Base-by-base conservation (phyloP, 2,113 vertebrate genomes). In the Tauraco erythrolophus region DNA sequence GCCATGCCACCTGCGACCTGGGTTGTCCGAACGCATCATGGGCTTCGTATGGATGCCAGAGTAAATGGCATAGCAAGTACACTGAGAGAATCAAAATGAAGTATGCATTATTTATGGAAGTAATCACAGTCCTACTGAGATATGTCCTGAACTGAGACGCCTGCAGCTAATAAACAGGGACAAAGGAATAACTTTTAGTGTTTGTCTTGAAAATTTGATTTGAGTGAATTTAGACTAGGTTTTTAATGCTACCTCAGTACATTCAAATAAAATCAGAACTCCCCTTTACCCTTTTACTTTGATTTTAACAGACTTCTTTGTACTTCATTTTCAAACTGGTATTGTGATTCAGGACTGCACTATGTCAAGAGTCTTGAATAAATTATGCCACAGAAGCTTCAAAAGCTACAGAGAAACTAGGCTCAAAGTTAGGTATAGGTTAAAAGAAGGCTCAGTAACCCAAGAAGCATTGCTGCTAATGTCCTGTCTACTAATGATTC, bases 21-120 rank as follows among this genome's bases (percentile, higher is more conserved):
- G 27, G 24, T 46, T 82, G 48, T 56, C 53, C 1, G 0, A 45
- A 60, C 24, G 8, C 24, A 28, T 57, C 53, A 28, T 0, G 0
- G 17, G 6, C 61, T 76, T 79, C 2, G 0, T 77, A 70, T 54
- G 51, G 25, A 35, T 87, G 46, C 53, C 43, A 33, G 69, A 78
- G 30, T 66, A 84, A 79, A 56, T 75, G 45, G 61, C 24, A 31
- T 56, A 80, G 53, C 39, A 85, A 61, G 30, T 85, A 64, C 45
- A 57, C 24, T 15, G 18, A 61, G 33, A 51, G 68, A 82, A 88
- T 88, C 21, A 81, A 84, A 93, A 82, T 17, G 19, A 80, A 92
- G 28, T 18, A n/a, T 88, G 14, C 54, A 61, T 82, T 76, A 85
- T 92, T 95, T 94, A 68, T 92, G 35, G 50, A 76, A 80, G 37